These are phyloP conservation scores for Aleiodes alternator DNA, from an alignment of 2,888 invertebrate genomes.

Conservation along the genomic window DNA sequence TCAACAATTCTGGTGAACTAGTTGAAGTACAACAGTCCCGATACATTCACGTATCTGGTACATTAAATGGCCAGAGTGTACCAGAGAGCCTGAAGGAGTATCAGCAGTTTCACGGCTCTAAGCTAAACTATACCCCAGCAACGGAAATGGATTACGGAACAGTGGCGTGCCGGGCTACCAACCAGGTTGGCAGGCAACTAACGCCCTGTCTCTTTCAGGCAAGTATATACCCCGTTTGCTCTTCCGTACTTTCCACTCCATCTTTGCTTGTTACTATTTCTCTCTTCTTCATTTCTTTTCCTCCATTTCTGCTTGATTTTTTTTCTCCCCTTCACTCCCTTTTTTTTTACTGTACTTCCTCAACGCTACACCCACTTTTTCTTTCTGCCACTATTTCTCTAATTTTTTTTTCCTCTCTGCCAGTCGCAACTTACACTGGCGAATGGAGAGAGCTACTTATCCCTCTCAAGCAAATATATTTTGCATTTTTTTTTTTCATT, in stretches of 20 bases:
- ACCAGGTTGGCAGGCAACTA: constrained; percentile 89
- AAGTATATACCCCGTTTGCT: constrained; percentile 52
- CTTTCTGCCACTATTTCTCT: constrained; percentile 20
- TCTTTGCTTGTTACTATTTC: constrained; percentile 27
- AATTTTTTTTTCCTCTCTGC: constrained; percentile 26
- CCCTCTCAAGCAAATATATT: constrained; percentile 42
- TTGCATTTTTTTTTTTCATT: not conserved
- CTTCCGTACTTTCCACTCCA: constrained; percentile 10
- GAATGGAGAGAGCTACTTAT: constrained; percentile 45
- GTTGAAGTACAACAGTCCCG: constrained; percentile 84
- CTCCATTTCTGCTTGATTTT: constrained; percentile 35
- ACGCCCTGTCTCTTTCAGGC: constrained; percentile 92
- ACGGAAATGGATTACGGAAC: constrained; percentile 94
- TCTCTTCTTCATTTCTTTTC: constrained; percentile 21
- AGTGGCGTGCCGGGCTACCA: constrained; percentile 90
- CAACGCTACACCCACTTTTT: constrained; percentile 11
- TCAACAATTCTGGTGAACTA: constrained; percentile 93
- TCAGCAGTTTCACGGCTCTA: constrained; percentile 78
- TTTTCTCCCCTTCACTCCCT: constrained; percentile 27
- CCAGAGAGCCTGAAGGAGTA: constrained; percentile 68
- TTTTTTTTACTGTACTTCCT: constrained; percentile 17
- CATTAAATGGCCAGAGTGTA: constrained; percentile 64
- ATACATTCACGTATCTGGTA: constrained; percentile 65
- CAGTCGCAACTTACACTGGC: constrained; percentile 41
- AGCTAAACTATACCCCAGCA: constrained; percentile 89